Percentiles rank a stretch among this genome's conserved stretches.
These are phyloP conservation scores for Drosophila seguyi DNA, from an alignment of 1,140 invertebrate genomes.

Conservation along the genomic window DNA sequence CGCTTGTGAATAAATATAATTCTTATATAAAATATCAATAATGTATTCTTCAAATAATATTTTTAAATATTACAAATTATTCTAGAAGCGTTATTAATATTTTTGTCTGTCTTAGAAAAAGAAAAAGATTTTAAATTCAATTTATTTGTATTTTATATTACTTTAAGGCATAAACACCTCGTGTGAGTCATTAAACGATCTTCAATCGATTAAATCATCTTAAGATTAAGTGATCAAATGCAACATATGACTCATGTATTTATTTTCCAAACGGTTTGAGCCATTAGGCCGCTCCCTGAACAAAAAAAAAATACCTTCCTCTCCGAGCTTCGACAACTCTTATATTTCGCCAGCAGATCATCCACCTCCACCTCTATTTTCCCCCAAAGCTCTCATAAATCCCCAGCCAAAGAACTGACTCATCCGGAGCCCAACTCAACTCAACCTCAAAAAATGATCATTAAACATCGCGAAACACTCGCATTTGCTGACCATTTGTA, in stretches of 20 bases:
- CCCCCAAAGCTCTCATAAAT: neutral
- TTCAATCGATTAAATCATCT: conserved; percentile 6
- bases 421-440: conserved; percentile 20
- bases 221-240: conserved; percentile 5
- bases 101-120: no score
- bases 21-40: neutral
- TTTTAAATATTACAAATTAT: no score
- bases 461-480: conserved; percentile 13
- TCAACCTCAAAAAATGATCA: conserved; percentile 17
- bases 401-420: conserved; percentile 18
- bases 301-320: neutral
- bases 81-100: no score
- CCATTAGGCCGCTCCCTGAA: conserved; percentile 1
- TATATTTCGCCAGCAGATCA: neutral
- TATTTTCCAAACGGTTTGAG: neutral
- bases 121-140: neutral
- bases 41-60: neutral
- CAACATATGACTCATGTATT: conserved; percentile 4
- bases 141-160: neutral
- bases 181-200: neutral
- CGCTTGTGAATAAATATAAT: neutral
- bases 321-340: conserved; percentile 1
- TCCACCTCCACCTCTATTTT: neutral
- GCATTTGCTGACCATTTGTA: conserved; percentile 56
- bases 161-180: neutral